phyloP scores from a whole-genome alignment of 2,113 vertebrate genomes.

The Willisornis vidua region DNA sequence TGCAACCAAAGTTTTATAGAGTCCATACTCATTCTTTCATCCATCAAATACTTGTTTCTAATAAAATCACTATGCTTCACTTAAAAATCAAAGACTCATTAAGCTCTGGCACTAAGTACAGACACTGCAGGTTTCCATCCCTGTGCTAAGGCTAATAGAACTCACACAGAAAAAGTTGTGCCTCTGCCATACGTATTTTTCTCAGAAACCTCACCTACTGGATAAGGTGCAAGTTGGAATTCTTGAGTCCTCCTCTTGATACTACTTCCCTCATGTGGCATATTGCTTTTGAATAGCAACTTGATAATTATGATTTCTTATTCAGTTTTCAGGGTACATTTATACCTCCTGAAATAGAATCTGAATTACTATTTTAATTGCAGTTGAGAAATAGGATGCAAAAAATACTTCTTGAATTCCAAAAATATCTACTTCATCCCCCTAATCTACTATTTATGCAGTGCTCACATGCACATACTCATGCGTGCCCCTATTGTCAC shows the following conservation, averaged over 20 bases:
- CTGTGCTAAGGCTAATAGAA: not conserved
- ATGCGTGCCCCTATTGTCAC: not conserved
- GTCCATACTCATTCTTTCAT: not conserved
- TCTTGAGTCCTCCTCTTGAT: not conserved
- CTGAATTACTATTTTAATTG: constrained; percentile 18
- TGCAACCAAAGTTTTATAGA: not conserved
- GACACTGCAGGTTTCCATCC: not conserved
- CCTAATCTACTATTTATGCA: not conserved
- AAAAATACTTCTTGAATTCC: not conserved
- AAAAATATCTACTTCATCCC: not conserved
- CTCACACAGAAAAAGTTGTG: not conserved
- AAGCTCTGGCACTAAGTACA: not conserved
- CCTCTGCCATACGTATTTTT: not conserved
- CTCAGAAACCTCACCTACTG: not conserved
- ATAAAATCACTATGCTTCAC: not conserved
- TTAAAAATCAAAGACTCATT: not conserved
- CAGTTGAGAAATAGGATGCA: not conserved
- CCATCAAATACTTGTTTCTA: not conserved
- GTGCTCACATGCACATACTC: not conserved
- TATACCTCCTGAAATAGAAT: not conserved
- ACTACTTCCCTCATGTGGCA: not conserved
- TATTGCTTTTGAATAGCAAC: not conserved
- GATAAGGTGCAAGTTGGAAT: not conserved
- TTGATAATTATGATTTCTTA: not conserved
- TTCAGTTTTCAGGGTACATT: not conserved